These are phyloP conservation scores for Urocyon cinereoargenteus DNA, from an alignment of 2,797 vertebrate genomes.

Conservation along the genomic window DNA sequence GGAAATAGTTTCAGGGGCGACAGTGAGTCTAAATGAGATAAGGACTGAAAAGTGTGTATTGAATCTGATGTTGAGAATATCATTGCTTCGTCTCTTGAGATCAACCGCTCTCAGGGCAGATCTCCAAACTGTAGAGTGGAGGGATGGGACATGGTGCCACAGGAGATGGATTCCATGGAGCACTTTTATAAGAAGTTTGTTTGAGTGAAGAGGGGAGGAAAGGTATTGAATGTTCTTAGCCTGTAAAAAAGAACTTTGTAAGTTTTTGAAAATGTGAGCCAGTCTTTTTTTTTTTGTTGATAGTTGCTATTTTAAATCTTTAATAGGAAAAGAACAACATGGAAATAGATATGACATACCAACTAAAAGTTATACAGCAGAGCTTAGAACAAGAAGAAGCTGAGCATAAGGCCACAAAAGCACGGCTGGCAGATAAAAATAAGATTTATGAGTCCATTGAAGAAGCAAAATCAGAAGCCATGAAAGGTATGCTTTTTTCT, in stretches of 20 bases:
- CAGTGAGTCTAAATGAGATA: not conserved
- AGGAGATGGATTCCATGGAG: not conserved
- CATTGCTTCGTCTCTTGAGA: not conserved
- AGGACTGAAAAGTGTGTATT: not conserved
- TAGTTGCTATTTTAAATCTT: conserved; percentile 43
- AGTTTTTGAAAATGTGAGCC: conserved; percentile 31
- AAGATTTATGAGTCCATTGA: conserved; percentile 99
- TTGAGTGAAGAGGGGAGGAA: not conserved
- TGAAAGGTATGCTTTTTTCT: conserved; percentile 91
- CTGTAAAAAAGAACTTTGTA: not conserved
- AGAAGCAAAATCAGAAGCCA: conserved; percentile 98
- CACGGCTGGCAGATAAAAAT: conserved; percentile 97
- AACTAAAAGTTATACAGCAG: conserved; percentile 98
- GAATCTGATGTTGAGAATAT: not conserved
- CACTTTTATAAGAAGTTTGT: not conserved
- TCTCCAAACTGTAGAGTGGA: not conserved
- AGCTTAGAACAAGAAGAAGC: conserved; percentile 97
- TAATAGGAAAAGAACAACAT: conserved; percentile 97
- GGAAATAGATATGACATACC: conserved; percentile 99
- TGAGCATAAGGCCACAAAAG: conserved; percentile 96
- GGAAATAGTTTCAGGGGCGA: not conserved
- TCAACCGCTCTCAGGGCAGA: not conserved
- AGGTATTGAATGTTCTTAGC: not conserved
- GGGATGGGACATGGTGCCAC: no score
- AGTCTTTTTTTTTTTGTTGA: conserved; percentile 43